Base-by-base conservation (phyloP, 2,113 vertebrate species). In the Corynorhinus townsendii region DNA sequence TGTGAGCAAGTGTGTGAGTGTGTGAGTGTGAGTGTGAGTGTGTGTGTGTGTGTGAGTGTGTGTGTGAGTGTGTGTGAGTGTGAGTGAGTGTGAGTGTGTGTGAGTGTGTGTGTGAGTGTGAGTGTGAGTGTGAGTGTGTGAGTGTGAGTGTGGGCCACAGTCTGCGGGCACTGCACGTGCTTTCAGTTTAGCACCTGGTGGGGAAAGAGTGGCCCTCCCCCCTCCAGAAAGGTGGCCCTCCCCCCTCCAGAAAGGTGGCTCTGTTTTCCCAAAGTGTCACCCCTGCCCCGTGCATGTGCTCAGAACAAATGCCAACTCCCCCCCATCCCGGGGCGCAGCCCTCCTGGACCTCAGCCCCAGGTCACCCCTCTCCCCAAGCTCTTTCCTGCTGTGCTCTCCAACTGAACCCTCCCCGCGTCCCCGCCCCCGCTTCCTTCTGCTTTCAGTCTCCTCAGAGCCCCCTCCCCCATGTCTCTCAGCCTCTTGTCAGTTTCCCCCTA, bases 1-100 rank as follows among this genome's bases (percentile, higher is more conserved):
- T 4, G 76, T 26, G 6, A 2, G 2, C 17, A 15, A 0, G 14
- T 11, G 7, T 20, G 16, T 9, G 14, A 4, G 38, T 40, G 3
- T 5, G 14, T 59, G 35, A 5, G 68, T 38, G 52, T 2, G 66
- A 2, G 10, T 76, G 49, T n/a, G 49, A 12, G 11, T 35, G 47
- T 16, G 47, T 5, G 15, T 15, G 62, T 45, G 19, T 28, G 26
- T 16, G 54, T 22, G 54, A 11, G 28, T 10, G 16, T 69, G 8
- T 68, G 33, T 68, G 33, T 7, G 30, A 7, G 66, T 30, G 33
- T 20, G 64, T 0, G 4, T 7, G 22, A 9, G 56, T 59, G 56
- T 59, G 56, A 3, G 30, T 10, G 19, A 15, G 71, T 8, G 45
- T 28, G 30, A 28, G 14, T 45, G 38, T 14, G 64, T 0, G 5